A percentile compares a stretch with the other conserved stretches of the same genome.
These are phyloP conservation scores for Noctua janthe DNA, from an alignment of 2,888 invertebrate species.

Conservation along the genomic window DNA sequence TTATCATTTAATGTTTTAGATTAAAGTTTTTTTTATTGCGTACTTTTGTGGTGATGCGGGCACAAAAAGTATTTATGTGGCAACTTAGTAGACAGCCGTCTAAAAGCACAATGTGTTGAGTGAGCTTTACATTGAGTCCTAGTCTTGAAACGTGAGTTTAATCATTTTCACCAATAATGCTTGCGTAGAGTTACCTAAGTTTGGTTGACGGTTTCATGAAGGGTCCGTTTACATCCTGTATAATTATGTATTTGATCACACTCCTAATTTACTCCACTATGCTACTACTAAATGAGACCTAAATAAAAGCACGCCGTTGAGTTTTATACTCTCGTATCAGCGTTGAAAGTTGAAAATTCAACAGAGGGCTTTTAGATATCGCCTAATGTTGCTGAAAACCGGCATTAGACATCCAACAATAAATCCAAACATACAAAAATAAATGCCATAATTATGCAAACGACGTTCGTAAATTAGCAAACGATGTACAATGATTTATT, in stretches of 20 bases:
- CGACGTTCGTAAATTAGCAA: constrained; percentile 50
- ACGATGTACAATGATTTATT: constrained; percentile 58
- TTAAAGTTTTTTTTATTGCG: constrained; percentile 46
- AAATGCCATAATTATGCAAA: constrained; percentile 65
- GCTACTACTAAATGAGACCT: background rate
- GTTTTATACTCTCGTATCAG: background rate
- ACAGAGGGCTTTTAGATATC: background rate
- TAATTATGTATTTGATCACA: no score
- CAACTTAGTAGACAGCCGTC: background rate
- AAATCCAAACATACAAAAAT: constrained; percentile 65
- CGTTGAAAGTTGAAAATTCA: background rate
- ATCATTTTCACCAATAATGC: no score
- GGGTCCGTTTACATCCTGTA: no score
- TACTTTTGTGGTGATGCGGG: constrained; percentile 21
- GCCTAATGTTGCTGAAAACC: background rate
- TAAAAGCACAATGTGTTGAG: background rate
- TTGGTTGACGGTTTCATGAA: no score
- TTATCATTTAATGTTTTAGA: constrained; percentile 57
- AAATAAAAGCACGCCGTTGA: background rate
- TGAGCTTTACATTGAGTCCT: no score
- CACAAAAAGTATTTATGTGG: constrained; percentile 8
- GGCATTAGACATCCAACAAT: constrained; percentile 36
- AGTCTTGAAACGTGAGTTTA: no score
- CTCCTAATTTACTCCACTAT: no score
- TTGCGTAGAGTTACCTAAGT: no score